Evolutionary conservation across 2,113 vertebrate genomes (phyloP).

Genomic region (Abramis brama): DNA sequence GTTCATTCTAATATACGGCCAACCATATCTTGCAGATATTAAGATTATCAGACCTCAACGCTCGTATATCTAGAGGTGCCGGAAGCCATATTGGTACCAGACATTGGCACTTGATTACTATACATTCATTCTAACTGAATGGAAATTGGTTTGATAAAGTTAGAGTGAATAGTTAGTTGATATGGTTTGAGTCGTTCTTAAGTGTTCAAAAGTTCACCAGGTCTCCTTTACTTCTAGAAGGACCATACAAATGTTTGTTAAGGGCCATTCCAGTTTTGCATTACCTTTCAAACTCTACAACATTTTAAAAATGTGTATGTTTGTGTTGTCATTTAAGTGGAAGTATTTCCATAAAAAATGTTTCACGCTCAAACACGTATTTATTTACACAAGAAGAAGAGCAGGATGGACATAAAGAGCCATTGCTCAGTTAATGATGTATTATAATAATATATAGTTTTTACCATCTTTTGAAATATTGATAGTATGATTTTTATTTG

Average conservation of each 20-base stretch:
- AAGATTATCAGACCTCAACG: slow-evolving; percentile 35
- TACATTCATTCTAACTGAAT: slow-evolving; percentile 21
- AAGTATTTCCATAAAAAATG: background rate
- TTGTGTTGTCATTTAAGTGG: background rate
- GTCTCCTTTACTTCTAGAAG: background rate
- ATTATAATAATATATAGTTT: background rate
- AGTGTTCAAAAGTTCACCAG: too few relatives aligned
- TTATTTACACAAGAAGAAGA: background rate
- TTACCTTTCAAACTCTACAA: background rate
- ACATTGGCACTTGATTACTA: slow-evolving; percentile 26
- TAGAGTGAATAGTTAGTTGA: slow-evolving; percentile 11
- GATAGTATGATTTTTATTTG: background rate
- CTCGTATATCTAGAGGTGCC: slow-evolving; percentile 47
- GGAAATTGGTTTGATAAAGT: slow-evolving; percentile 19
- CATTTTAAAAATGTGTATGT: background rate
- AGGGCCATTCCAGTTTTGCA: background rate
- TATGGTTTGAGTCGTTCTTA: background rate
- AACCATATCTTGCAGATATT: slow-evolving; percentile 50
- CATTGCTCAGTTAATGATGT: background rate
- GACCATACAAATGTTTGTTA: background rate
- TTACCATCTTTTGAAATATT: background rate
- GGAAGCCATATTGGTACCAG: slow-evolving; percentile 38
- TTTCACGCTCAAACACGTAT: background rate
- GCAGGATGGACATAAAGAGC: background rate
- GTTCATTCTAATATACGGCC: slow-evolving; percentile 53